Base-by-base conservation (phyloP, 2,113 vertebrate genomes). In the Thalassarche chlororhynchos region DNA sequence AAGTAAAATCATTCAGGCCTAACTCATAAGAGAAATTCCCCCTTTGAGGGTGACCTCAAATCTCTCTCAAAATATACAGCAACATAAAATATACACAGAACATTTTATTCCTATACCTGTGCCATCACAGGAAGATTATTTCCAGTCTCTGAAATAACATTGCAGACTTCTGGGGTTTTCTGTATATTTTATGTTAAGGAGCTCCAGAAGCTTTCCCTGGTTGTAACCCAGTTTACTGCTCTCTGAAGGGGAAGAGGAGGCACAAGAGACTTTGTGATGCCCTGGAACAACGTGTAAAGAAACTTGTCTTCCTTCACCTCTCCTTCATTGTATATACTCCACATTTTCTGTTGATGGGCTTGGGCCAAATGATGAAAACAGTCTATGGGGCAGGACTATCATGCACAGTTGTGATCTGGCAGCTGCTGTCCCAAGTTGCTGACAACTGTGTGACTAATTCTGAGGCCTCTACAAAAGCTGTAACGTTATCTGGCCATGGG, bases 51-150 rank as follows among this genome's bases (percentile, higher is more conserved):
- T 81, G 92, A 94, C 38, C 55, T 91, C 65, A 38, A 76, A 94
- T 54, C 57, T 95, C 66, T 97, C 47, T 84, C 46, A 87, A 87
- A 95, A 97, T 87, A 92, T 77, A 87, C 68, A 91, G 21, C 79
- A 95, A 87, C 42, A 76, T 87, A 97, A 89, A 52, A 85, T 65
- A 82, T 34, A 84, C 34, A 94, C 61, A 97, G 76, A 95, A 46
- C 57, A 60, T 93, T 94, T 96, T 93, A 90, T 91, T 93, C 17
- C 81, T 83, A 31, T 91, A 64, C 6, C 51, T 84, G 12, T 14
- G 2, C 42, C 57, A 46, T 90, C 79, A 71, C 12, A 97, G 65
- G 52, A 97, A 98, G 49, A 90, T 84, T 71, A 90, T 96, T 98
- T 97, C 51, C 57, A 96, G 31, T 92, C 76, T 84, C 92, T 96